These are phyloP conservation scores for Montipora efflorescens DNA, from an alignment of 64 coral and sea anemone species.

Conservation along the genomic window DNA sequence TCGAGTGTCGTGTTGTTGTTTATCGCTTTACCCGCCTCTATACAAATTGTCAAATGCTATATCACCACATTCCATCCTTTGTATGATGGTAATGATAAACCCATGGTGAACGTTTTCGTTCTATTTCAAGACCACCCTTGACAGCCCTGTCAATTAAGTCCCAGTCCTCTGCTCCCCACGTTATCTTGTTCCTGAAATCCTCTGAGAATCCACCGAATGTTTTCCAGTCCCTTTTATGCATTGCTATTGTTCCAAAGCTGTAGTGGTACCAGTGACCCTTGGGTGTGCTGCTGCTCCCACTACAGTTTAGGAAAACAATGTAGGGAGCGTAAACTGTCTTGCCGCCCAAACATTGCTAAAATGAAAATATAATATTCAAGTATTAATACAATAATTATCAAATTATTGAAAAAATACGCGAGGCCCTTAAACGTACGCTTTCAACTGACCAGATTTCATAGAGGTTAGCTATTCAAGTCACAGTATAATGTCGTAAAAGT, in stretches of 20 bases:
- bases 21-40: no score
- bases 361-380: no score
- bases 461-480: no score
- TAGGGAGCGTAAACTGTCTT: not conserved
- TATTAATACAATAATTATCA: no score
- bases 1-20: no score
- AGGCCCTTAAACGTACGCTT: no score
- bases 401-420: no score
- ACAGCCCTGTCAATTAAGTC: not conserved
- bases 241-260: conserved; percentile 22
- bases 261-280: not conserved
- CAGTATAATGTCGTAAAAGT: no score
- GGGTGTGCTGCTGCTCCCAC: not conserved
- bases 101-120: conserved; percentile 26
- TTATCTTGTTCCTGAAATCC: not conserved
- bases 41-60: no score
- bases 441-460: no score
- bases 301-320: not conserved
- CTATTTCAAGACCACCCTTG: not conserved
- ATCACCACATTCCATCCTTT: conserved; percentile 32
- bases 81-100: conserved; percentile 1
- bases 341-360: no score
- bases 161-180: conserved; percentile 54
- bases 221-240: conserved; percentile 62
- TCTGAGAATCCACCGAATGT: conserved; percentile 24